These are phyloP conservation scores for Mohoua ochrocephala DNA, from an alignment of 2,113 vertebrate species.

Conservation along the genomic window DNA sequence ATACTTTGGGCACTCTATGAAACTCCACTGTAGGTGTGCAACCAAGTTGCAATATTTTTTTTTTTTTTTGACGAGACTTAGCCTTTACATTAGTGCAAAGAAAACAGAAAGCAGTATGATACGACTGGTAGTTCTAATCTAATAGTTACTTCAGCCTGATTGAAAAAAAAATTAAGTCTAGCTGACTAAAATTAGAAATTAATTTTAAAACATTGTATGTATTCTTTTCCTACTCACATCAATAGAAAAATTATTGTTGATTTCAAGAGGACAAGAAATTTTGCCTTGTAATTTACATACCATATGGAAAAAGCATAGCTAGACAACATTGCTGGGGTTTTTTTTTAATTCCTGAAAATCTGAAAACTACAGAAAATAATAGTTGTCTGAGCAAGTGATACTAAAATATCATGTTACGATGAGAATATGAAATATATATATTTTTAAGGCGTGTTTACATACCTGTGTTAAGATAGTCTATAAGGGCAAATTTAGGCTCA, in stretches of 20 bases:
- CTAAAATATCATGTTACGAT: not conserved
- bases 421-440: not conserved
- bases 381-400: not conserved
- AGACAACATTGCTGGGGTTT: rapidly evolving
- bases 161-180: not conserved
- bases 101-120: not conserved
- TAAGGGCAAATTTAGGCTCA: not conserved
- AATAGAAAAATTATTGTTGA: not conserved
- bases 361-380: not conserved
- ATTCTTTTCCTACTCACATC: not conserved
- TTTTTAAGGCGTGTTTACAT: not conserved
- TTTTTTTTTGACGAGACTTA: not conserved
- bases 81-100: not conserved
- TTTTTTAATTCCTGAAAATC: not conserved
- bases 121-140: not conserved
- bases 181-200: not conserved
- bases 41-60: not conserved
- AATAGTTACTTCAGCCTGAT: not conserved
- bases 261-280: not conserved
- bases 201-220: rapidly evolving
- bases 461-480: not conserved
- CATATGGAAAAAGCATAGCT: not conserved
- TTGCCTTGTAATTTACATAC: not conserved
- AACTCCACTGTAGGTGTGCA: not conserved
- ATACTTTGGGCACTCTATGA: not conserved